A percentile compares a stretch with the other conserved stretches of the same genome.
Conservation (phyloP, 2,888 invertebrate genomes). For the Oscheius sp. region DNA sequence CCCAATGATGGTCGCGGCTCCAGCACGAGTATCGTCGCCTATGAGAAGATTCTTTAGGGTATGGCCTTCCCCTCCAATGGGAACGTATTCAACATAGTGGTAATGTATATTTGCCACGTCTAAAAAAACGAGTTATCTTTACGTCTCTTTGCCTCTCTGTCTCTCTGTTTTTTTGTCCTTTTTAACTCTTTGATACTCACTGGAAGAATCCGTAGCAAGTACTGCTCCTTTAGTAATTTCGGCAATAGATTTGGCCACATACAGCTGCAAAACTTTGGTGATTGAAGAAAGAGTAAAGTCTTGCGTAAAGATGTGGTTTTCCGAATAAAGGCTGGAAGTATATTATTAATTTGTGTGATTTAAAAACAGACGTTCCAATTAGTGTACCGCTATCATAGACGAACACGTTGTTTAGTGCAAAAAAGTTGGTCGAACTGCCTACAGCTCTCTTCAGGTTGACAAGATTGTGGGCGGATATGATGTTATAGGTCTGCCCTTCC, state of each 20-base stretch:
- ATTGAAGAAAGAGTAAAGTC: not conserved
- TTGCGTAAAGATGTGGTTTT: too few relatives aligned
- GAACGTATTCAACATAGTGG: not conserved
- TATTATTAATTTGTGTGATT: too few relatives aligned
- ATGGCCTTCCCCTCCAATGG: not conserved
- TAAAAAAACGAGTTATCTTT: not conserved
- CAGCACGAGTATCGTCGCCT: not conserved
- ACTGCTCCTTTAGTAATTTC: not conserved
- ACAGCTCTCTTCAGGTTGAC: not conserved
- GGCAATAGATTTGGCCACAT: not conserved
- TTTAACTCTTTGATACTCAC: not conserved
- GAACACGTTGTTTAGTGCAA: not conserved
- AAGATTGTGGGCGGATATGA: not conserved
- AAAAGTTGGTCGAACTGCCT: not conserved
- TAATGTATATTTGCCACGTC: not conserved
- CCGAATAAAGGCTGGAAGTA: not conserved
- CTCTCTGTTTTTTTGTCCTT: not conserved
- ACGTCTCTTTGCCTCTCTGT: too few relatives aligned
- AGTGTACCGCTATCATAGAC: not conserved
- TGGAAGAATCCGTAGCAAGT: not conserved
- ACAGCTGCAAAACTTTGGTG: not conserved
- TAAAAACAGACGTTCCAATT: slow-evolving; percentile 1
- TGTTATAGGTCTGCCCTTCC: too few relatives aligned
- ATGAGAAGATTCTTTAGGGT: not conserved
- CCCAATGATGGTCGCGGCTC: not conserved